Percentiles rank a stretch among this genome's conserved stretches.
Evolutionary conservation across 2,113 vertebrate genomes (phyloP).

Genomic region (Lophotis ruficrista): DNA sequence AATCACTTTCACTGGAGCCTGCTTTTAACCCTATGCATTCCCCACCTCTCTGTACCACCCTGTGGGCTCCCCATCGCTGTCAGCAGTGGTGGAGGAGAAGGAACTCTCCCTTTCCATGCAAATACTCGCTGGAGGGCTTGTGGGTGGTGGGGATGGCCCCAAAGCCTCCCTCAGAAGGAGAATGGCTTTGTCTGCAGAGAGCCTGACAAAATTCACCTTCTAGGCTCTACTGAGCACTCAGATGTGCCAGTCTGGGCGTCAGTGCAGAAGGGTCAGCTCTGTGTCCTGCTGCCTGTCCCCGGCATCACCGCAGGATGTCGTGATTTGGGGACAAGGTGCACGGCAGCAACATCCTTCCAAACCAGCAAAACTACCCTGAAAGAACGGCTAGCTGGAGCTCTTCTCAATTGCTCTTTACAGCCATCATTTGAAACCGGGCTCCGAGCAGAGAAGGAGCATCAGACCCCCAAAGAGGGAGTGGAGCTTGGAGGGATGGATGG

Average conservation of each 20-base stretch:
- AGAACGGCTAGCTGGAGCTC: neutral
- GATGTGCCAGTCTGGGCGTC: neutral
- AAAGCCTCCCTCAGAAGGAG: neutral
- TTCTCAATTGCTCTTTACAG: neutral
- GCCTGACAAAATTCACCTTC: neutral
- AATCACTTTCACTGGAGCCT: neutral
- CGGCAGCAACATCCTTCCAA: neutral
- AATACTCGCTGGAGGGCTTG: neutral
- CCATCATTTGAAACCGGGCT: neutral
- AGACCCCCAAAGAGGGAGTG: neutral
- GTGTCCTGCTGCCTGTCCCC: neutral
- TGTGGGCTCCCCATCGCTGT: neutral
- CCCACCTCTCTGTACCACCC: neutral
- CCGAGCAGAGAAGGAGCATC: rapidly evolving
- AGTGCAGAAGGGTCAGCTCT: neutral
- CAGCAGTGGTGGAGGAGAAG: neutral
- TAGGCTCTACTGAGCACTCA: neutral
- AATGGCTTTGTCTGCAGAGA: neutral
- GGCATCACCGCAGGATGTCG: neutral
- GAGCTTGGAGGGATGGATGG: neutral
- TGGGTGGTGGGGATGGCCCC: neutral
- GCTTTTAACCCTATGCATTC: neutral
- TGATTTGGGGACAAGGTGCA: neutral
- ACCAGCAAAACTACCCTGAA: neutral
- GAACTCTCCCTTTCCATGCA: neutral